phyloP scores from a whole-genome alignment of 2,888 invertebrate genomes.

The Perdita meconis region DNA sequence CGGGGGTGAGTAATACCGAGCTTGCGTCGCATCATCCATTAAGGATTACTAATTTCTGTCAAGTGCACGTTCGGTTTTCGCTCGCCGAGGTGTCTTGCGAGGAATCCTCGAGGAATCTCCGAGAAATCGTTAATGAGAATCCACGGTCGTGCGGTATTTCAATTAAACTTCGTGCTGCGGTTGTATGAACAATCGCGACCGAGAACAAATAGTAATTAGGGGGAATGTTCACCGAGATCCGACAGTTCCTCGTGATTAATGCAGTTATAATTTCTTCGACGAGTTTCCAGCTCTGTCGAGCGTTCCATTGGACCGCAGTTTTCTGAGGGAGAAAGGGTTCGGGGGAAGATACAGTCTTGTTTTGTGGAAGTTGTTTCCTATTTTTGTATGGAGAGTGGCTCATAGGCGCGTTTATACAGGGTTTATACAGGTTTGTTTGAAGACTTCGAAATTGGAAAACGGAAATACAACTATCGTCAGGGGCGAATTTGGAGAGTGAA shows the following conservation, averaged over 20 bases:
- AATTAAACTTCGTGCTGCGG: constrained; percentile 40
- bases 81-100: constrained; percentile 51
- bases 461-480: too few relatives aligned
- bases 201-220: constrained; percentile 47
- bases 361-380: too few relatives aligned
- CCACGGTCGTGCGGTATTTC: constrained; percentile 44
- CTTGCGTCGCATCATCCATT: constrained; percentile 73
- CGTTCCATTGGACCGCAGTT: background rate
- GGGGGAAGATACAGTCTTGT: too few relatives aligned
- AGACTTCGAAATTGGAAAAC: too few relatives aligned
- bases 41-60: constrained; percentile 79
- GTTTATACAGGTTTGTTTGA: too few relatives aligned
- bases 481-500: too few relatives aligned
- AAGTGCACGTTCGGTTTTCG: constrained; percentile 66
- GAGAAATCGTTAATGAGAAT: constrained; percentile 63
- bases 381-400: too few relatives aligned
- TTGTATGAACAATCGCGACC: constrained; percentile 48
- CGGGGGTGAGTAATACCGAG: constrained; percentile 46
- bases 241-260: constrained; percentile 39
- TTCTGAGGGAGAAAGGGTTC: background rate
- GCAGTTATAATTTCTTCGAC: constrained; percentile 33
- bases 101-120: constrained; percentile 48
- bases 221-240: constrained; percentile 37
- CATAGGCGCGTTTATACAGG: too few relatives aligned
- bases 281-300: background rate